Evolutionary conservation across 2,888 invertebrate genomes (phyloP).

Genomic region (Phasia obesa): DNA sequence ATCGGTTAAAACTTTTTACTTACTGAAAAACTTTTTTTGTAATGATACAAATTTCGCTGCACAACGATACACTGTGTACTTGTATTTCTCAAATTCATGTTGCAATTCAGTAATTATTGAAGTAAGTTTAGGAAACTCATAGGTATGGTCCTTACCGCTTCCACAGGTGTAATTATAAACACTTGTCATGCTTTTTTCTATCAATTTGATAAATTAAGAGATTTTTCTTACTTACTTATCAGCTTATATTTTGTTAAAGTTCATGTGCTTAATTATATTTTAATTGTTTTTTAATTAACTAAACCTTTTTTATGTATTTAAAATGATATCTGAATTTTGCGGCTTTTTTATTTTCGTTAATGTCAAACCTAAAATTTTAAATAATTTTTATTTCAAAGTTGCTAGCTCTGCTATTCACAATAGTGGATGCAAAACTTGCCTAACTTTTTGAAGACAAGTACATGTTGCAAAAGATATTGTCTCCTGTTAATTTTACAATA

Average conservation of each 20-base stretch:
- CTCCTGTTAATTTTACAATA: too few relatives aligned
- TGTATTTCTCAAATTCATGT: constrained; percentile 77
- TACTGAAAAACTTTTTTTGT: constrained; percentile 80
- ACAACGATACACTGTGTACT: constrained; percentile 81
- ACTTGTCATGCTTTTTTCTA: constrained; percentile 30
- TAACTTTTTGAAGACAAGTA: not conserved
- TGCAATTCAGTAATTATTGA: constrained; percentile 78
- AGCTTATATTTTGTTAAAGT: not conserved
- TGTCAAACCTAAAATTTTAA: constrained; percentile 73
- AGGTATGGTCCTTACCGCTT: constrained; percentile 34
- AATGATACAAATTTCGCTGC: constrained; percentile 79
- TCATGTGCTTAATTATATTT: not conserved
- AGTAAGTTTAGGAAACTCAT: constrained; percentile 72
- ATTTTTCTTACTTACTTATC: not conserved
- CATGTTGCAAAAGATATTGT: not conserved
- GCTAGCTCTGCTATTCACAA: constrained; percentile 50
- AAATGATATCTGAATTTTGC: constrained; percentile 19
- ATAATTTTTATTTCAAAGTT: constrained; percentile 40
- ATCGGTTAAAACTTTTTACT: constrained; percentile 56
- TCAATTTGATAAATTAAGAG: not conserved
- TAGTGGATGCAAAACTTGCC: not conserved
- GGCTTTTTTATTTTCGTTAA: constrained; percentile 62
- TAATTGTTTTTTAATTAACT: not conserved
- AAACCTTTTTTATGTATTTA: constrained; percentile 1
- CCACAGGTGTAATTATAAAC: constrained; percentile 17